Evolutionary conservation across 1,140 invertebrate genomes (phyloP), one percentile per base, ranked within the genome.

Genomic region (Zaprionus ornatus): DNA sequence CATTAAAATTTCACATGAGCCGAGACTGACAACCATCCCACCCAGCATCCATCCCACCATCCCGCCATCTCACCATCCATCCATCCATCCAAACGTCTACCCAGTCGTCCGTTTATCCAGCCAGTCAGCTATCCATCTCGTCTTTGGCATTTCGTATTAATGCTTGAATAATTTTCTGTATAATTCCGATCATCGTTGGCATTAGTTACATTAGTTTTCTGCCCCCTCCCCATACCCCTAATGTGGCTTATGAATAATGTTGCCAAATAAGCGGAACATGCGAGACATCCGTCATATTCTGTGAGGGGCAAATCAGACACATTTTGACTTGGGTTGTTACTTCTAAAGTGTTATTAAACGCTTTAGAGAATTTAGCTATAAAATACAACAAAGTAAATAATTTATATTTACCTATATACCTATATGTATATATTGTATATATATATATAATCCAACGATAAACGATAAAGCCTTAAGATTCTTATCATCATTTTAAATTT

Each of bases 1-100:
- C 82, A 90, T 90, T 85, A 90, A 82, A 90, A 90, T 90, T 81
- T 82, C 79, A 90, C 80, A 90, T 90, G 74, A 75, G 69, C 79
- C 54, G 69, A 63, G 69, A 66, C 70, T 73, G 75, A 69, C 82
- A 84, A 56, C 52, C 60, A 72, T 4, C 68, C 73, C 73, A 69
- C 68, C 69, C 59, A 32, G 35, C 55, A 62, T 45, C 62, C 65
- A 55, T 67, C 7, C 75, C 69, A 74, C 67, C 73, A 69, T 32
- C 74, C 74, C 69, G 60, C n/a, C n/a, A n/a, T n/a, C n/a, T n/a
- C n/a, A 42, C 45, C 55, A 61, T 50, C 56, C 61, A 48, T 52
- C 42, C 59, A 68, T 29, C 60, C 50, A 82, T 40, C 63, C 63
- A 70, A 7, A 37, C 60, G 64, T 65, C 79, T 23, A 12, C 23